Evolutionary conservation across 1,140 invertebrate genomes (phyloP), one percentile per base, ranked within the genome.

Genomic region (Eubasilissa regina): DNA sequence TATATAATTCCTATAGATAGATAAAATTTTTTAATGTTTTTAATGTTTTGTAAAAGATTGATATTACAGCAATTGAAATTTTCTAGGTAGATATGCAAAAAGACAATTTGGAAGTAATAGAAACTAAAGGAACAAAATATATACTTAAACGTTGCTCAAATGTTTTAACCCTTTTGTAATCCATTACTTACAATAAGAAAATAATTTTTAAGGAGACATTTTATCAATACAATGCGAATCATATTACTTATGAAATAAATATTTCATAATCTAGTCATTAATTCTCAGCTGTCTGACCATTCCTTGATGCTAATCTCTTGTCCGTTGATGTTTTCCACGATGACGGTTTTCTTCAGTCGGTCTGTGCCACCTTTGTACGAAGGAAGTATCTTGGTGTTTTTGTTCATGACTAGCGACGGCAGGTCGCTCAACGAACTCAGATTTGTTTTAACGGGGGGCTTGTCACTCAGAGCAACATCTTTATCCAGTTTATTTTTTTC

Each of bases 251-350:
- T 35, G 25, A 35, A 35, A 35, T 35, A 35, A 35, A 35, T 35
- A 35, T 35, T 35, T 35, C 25, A 35, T 35, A 35, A 35, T 35
- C 56, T 11, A 60, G 56, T 60, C 25, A 25, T 10, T 17, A 17
- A n/a, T 43, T n/a, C 48, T 77, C 25, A 77, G 47, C 62, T 77
- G 15, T 77, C 75, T 0, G 60, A 35, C 75, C 75, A 56, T 43
- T 68, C 25, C 21, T 60, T 74, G 25, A 35, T 35, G 25, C 25
- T 35, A 6, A 35, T 35, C 6, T 35, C 25, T 35, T 35, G 25
- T 35, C 25, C 25, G 25, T 35, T 76, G 51, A 76, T n/a, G 13
- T 51, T 58, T 15, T 75, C 73, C 6, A 60, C 55, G 9, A 75
- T 25, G 4, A 58, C 55, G 13, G 15, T 58, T 1, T 58, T 58